These are phyloP conservation scores for Hypomecis punctinalis DNA, from an alignment of 2,888 invertebrate species.

Conservation along the genomic window DNA sequence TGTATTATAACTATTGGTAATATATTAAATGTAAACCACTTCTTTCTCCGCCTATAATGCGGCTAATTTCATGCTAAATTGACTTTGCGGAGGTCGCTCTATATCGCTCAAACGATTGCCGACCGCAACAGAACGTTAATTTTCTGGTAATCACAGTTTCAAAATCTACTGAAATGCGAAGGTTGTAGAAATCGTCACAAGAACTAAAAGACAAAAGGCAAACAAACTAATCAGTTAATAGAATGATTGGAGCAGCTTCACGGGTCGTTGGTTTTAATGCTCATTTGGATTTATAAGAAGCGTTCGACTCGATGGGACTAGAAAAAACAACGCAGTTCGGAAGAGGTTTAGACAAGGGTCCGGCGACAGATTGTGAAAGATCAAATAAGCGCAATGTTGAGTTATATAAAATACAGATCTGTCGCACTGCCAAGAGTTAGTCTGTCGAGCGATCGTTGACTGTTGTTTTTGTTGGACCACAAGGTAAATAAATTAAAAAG, in stretches of 20 bases:
- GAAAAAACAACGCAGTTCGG: slow-evolving; percentile 22
- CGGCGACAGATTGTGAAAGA: slow-evolving; percentile 66
- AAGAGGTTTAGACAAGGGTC: slow-evolving; percentile 29
- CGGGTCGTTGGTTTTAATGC: slow-evolving; percentile 21
- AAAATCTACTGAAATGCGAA: slow-evolving; percentile 46
- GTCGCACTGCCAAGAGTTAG: slow-evolving; percentile 59
- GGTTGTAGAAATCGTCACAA: slow-evolving; percentile 43
- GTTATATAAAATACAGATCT: slow-evolving; percentile 80
- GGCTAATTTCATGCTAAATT: slow-evolving; percentile 59
- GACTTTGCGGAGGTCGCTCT: slow-evolving; percentile 39
- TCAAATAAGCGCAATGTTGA: slow-evolving; percentile 60
- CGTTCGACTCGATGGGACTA: slow-evolving; percentile 14
- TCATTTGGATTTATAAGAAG: slow-evolving; percentile 19
- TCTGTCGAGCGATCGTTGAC: slow-evolving; percentile 55
- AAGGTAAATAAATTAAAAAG: slow-evolving; percentile 50
- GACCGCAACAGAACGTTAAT: slow-evolving; percentile 51
- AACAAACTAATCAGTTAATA: slow-evolving; percentile 15
- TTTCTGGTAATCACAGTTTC: slow-evolving; percentile 54
- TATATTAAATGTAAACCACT: slow-evolving; percentile 41
- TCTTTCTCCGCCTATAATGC: slow-evolving; percentile 46
- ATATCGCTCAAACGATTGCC: slow-evolving; percentile 46
- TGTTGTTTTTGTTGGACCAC: slow-evolving; percentile 55
- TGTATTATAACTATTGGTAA: slow-evolving; percentile 31
- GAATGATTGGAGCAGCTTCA: slow-evolving; percentile 18
- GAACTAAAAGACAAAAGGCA: slow-evolving; percentile 22